phyloP scores from a whole-genome alignment of 2,113 vertebrate species.

The human (Homo sapiens) region DNA sequence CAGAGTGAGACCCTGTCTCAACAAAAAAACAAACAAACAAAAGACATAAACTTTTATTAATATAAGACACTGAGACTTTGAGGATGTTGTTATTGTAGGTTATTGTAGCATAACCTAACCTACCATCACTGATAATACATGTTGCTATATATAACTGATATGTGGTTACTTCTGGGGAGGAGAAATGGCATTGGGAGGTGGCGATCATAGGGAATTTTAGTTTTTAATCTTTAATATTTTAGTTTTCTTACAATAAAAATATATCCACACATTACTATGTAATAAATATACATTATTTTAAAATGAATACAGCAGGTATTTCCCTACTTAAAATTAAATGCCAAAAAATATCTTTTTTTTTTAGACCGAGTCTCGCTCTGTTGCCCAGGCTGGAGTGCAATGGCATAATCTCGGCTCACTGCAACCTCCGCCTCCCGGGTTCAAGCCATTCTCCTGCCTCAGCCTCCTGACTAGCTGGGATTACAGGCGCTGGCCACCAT shows the following conservation, averaged over 20 bases:
- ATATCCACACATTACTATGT: background rate
- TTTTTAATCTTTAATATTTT: constrained; percentile 41
- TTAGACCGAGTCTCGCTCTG: no score
- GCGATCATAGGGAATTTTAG: background rate
- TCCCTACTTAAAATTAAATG: constrained; percentile 66
- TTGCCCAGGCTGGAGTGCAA: no score
- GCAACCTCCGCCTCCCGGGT: no score
- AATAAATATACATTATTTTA: constrained; percentile 57
- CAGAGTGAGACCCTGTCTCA: no score
- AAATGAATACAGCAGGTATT: constrained; percentile 63
- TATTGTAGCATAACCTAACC: background rate
- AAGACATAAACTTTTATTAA: background rate
- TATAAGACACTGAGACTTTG: background rate
- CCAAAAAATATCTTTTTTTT: constrained; percentile 45
- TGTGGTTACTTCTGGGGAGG: background rate
- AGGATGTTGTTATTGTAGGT: background rate
- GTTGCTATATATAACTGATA: background rate
- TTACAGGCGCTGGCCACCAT: no score
- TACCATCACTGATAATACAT: background rate
- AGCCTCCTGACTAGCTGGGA: no score
- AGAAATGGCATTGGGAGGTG: background rate
- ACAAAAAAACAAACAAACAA: no score
- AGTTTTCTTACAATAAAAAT: constrained; percentile 51
- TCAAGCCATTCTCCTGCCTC: no score
- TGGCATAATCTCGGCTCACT: no score